A percentile compares a stretch with the other conserved stretches of the same genome.
Evolutionary conservation across 2,797 vertebrate genomes (phyloP).

Genomic region (Argentina silus): DNA sequence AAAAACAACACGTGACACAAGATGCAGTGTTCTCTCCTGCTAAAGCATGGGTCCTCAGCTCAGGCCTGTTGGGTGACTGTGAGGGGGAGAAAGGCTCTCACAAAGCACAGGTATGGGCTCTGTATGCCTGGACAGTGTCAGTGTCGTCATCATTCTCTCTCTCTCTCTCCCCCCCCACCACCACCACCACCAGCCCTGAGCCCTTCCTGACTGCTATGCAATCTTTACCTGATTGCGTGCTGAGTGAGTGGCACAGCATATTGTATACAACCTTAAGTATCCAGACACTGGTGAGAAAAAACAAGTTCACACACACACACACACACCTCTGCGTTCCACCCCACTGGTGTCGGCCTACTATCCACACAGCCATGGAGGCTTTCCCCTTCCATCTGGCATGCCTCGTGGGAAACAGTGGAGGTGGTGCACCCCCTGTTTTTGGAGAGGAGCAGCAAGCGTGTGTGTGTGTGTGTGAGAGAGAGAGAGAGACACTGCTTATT

Average conservation of each 20-base stretch:
- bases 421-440: constrained; percentile 58
- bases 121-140: not conserved
- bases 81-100: not conserved
- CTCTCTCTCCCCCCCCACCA: not conserved
- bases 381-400: constrained; percentile 68
- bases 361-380: constrained; percentile 58
- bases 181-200: not conserved
- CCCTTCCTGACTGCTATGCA: not conserved
- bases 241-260: not conserved
- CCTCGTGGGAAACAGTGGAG: constrained; percentile 70
- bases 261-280: constrained; percentile 31
- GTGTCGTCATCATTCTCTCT: not conserved
- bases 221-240: too few relatives aligned
- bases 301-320: constrained; percentile 50
- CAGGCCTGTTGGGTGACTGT: not conserved
- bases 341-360: constrained; percentile 37
- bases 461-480: constrained; percentile 3
- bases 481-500: constrained; percentile 47
- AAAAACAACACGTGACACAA: not conserved
- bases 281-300: constrained; percentile 52
- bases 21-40: not conserved
- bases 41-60: constrained; percentile 9
- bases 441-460: constrained; percentile 37
- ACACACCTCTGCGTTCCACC: constrained; percentile 41
- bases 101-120: not conserved